phyloP scores from a whole-genome alignment of 2,888 invertebrate genomes.

The Lysandra coridon region DNA sequence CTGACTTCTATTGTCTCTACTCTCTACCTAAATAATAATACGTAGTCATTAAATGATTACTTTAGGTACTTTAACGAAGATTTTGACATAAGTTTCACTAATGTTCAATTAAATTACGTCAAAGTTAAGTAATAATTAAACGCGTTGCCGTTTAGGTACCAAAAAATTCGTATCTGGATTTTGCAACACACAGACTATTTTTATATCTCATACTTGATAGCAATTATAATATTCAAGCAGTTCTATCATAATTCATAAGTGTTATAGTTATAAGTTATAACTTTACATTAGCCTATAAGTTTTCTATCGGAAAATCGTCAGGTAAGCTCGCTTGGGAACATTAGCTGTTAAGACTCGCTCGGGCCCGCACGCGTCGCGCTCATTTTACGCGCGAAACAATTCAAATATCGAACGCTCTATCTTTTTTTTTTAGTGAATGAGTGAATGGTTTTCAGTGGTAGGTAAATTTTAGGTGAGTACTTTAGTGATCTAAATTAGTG shows the following conservation, averaged over 20 bases:
- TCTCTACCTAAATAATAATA: too few species aligned
- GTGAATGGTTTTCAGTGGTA: constrained; percentile 53
- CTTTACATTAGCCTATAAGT: not conserved
- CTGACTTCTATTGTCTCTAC: too few species aligned
- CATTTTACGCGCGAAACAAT: not conserved
- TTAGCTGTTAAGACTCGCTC: constrained; percentile 62
- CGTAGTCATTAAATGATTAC: too few species aligned
- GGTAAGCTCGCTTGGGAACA: constrained; percentile 42
- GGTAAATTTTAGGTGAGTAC: constrained; percentile 60
- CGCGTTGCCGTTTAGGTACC: too few species aligned
- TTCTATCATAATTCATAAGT: not conserved
- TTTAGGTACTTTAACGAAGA: too few species aligned
- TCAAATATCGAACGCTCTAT: constrained; percentile 5
- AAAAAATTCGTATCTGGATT: too few species aligned
- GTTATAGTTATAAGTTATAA: not conserved
- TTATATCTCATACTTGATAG: too few species aligned
- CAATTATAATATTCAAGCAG: not conserved
- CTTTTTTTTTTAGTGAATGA: constrained; percentile 49
- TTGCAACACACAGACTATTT: too few species aligned
- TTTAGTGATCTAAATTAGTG: constrained; percentile 34
- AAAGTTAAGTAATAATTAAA: too few species aligned
- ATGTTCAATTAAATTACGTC: too few species aligned
- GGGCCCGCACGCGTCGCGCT: constrained; percentile 58
- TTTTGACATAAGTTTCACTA: too few species aligned
- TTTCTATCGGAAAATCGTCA: constrained; percentile 26